Evolutionary conservation across 2,113 vertebrate genomes (phyloP).

Genomic region (Melanerpes formicivorus): DNA sequence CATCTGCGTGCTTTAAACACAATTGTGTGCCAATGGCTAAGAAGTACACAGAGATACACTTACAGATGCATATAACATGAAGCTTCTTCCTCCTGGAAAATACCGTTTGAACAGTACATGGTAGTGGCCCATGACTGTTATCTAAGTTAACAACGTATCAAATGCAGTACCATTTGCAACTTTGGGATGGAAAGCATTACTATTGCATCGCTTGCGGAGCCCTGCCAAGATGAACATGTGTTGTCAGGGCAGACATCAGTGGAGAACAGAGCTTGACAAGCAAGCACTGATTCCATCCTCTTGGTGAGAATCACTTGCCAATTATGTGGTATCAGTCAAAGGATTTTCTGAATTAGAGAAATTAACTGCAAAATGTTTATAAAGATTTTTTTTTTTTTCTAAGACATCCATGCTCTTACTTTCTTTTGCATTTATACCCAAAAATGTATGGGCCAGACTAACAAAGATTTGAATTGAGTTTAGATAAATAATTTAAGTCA

Average conservation of each 20-base stretch:
- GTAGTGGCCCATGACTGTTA: conserved; percentile 17
- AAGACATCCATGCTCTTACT: neutral
- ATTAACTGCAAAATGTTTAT: neutral
- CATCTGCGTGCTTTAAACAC: conserved; percentile 82
- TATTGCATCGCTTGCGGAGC: neutral
- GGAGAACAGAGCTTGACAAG: conserved; percentile 57
- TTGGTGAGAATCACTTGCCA: conserved; percentile 58
- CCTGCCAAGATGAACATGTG: conserved; percentile 64
- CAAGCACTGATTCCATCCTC: conserved; percentile 20
- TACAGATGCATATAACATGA: neutral
- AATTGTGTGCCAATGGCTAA: conserved; percentile 72
- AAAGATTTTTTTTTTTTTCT: too few relatives aligned
- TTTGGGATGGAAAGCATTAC: conserved; percentile 17
- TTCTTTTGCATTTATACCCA: neutral
- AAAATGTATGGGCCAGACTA: neutral
- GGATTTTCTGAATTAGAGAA: conserved; percentile 44
- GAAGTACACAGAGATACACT: neutral
- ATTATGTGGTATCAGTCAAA: conserved; percentile 31
- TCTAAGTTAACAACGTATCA: conserved; percentile 52
- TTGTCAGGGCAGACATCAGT: conserved; percentile 52
- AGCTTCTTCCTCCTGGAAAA: conserved; percentile 59
- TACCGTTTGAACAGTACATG: conserved; percentile 48
- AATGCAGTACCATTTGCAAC: conserved; percentile 26
- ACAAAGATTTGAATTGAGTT: neutral
- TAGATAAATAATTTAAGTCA: neutral